phyloP scores from a whole-genome alignment of 2,113 vertebrate species.

The Grus americana region DNA sequence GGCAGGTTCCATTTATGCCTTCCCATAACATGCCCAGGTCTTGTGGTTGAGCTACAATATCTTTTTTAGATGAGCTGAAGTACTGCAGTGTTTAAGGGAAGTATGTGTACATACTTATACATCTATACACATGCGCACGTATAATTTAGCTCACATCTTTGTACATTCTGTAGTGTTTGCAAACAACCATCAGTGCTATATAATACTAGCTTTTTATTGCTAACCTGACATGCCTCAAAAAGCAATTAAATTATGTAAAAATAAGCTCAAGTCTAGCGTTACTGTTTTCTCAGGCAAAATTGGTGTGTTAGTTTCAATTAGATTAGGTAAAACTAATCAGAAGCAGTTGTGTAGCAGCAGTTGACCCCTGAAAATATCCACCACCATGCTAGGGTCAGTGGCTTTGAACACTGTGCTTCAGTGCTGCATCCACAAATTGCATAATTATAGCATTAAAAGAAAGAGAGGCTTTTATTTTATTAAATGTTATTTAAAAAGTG shows the following conservation, averaged over 20 bases:
- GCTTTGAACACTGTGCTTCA: background rate
- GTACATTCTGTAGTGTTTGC: background rate
- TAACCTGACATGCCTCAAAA: background rate
- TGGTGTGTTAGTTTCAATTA: background rate
- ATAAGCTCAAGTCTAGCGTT: background rate
- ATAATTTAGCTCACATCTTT: background rate
- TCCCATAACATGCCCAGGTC: background rate
- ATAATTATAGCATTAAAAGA: background rate
- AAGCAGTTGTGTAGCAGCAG: background rate
- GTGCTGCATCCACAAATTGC: background rate
- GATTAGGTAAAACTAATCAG: background rate
- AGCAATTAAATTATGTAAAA: background rate
- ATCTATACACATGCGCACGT: fast-evolving
- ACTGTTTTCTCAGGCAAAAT: background rate
- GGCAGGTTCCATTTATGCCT: background rate
- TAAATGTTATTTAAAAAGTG: background rate
- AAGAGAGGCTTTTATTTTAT: background rate
- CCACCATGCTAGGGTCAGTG: background rate
- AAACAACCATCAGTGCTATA: background rate
- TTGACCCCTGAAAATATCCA: background rate
- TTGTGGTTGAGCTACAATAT: background rate
- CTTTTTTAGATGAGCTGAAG: background rate
- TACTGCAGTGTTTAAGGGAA: background rate
- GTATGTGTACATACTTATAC: background rate
- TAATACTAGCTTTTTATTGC: background rate